phyloP scores from a whole-genome alignment of 2,888 invertebrate genomes.

The Meiosimyza platycephala region DNA sequence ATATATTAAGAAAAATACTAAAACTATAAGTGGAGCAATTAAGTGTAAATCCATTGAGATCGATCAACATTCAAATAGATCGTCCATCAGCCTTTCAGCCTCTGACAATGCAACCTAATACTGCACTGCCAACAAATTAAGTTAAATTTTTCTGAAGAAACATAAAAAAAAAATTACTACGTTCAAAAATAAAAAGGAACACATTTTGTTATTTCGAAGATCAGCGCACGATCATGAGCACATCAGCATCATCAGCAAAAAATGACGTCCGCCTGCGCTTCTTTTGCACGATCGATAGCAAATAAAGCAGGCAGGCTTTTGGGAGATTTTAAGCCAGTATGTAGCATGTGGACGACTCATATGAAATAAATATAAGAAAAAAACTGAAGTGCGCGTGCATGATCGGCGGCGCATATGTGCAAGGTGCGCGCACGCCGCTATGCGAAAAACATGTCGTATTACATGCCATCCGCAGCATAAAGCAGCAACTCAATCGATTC shows the following conservation, averaged over 20 bases:
- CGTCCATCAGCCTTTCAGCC: not conserved
- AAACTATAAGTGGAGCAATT: slow-evolving; percentile 21
- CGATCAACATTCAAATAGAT: slow-evolving; percentile 8
- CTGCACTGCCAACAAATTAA: slow-evolving; percentile 21
- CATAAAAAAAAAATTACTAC: slow-evolving; percentile 1
- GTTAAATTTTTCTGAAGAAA: slow-evolving; percentile 24
- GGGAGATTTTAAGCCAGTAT: too few relatives aligned
- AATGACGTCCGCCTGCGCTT: not conserved
- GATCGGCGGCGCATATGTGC: slow-evolving; percentile 33
- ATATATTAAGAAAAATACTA: not conserved
- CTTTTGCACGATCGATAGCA: too few relatives aligned
- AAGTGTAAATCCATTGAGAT: not conserved
- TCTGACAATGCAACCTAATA: not conserved
- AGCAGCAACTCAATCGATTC: slow-evolving; percentile 36
- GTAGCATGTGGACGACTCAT: too few relatives aligned
- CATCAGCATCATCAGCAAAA: slow-evolving; percentile 7
- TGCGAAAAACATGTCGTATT: slow-evolving; percentile 33
- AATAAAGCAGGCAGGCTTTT: too few relatives aligned
- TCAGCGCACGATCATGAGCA: slow-evolving; percentile 26
- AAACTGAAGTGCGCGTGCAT: slow-evolving; percentile 11
- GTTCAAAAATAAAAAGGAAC: slow-evolving; percentile 25
- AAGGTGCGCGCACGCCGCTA: slow-evolving; percentile 37
- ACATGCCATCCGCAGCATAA: slow-evolving; percentile 12
- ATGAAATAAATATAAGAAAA: too few relatives aligned
- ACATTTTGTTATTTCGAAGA: slow-evolving; percentile 25